phyloP scores from a whole-genome alignment of 2,888 invertebrate genomes.

The Eristalis intricaria region DNA sequence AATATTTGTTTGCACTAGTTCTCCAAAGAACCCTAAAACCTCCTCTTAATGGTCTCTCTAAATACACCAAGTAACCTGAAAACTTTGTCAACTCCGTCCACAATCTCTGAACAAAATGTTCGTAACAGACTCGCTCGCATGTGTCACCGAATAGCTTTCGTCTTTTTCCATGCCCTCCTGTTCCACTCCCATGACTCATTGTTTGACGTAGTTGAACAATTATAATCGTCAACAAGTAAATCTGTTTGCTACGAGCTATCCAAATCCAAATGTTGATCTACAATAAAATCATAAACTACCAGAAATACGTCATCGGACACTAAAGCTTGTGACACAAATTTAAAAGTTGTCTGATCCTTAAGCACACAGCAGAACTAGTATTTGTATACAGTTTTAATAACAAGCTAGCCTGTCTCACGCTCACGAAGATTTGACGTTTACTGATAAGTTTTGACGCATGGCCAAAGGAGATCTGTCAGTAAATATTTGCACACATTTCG shows the following conservation, averaged over 20 bases:
- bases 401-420: not conserved
- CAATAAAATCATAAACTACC: constrained; percentile 44
- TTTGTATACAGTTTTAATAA: not conserved
- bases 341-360: constrained; percentile 16
- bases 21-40: too few relatives aligned
- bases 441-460: constrained; percentile 18
- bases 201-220: not conserved
- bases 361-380: constrained; percentile 33
- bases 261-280: constrained; percentile 15
- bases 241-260: not conserved
- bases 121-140: not conserved
- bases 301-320: constrained; percentile 32
- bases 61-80: not conserved
- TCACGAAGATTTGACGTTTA: not conserved
- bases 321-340: constrained; percentile 34
- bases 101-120: not conserved
- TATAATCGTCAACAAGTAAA: constrained; percentile 3
- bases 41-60: too few relatives aligned
- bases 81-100: not conserved
- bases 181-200: constrained; percentile 22
- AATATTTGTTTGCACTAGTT: too few relatives aligned
- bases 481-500: constrained; percentile 16
- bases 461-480: not conserved
- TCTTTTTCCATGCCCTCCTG: not conserved
- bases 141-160: not conserved